phyloP scores from a whole-genome alignment of 2,888 invertebrate species.

The Machimus atricapillus region DNA sequence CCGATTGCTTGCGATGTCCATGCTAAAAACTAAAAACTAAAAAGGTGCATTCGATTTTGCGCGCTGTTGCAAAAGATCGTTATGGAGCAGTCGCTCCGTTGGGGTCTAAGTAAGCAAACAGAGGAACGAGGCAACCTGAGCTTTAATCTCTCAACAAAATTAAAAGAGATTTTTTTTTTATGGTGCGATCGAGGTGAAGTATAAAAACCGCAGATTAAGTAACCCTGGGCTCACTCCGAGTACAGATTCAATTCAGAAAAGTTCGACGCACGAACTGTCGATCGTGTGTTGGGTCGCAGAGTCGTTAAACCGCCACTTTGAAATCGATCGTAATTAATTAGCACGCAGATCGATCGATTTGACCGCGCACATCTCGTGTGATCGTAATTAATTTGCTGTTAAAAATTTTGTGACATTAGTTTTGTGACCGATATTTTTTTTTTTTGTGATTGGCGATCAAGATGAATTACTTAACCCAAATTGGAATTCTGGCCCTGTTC shows the following conservation, averaged over 20 bases:
- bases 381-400: neutral
- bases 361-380: neutral
- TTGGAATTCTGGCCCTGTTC: constrained; percentile 2
- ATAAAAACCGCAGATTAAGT: neutral
- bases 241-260: neutral
- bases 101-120: neutral
- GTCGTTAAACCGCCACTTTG: neutral
- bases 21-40: neutral
- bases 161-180: constrained; percentile 4
- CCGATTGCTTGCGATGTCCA: neutral
- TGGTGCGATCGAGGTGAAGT: neutral
- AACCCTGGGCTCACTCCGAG: constrained; percentile 14
- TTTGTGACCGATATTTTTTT: neutral
- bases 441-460: neutral
- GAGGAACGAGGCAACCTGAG: neutral
- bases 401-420: neutral
- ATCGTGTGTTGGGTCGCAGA: neutral
- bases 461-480: neutral
- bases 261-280: neutral
- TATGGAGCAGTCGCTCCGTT: constrained; percentile 50
- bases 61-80: constrained; percentile 15
- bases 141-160: neutral
- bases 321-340: neutral
- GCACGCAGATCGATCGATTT: neutral
- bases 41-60: constrained; percentile 12